Conservation (phyloP, 2,888 invertebrate species). For the Mantis religiosa region DNA sequence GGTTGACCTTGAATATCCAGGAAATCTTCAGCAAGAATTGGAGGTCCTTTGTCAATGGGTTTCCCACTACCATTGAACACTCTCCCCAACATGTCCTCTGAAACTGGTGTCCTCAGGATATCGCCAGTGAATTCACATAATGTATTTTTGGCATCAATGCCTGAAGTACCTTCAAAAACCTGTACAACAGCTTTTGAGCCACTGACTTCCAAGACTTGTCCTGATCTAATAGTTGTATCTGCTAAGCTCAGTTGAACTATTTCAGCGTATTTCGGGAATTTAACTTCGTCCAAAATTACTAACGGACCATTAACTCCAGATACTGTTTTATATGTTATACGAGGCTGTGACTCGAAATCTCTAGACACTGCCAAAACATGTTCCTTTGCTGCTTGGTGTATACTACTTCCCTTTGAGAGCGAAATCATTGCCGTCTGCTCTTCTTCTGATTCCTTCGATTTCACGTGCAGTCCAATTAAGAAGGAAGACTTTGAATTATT, state of each 20-base stretch:
- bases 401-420: conserved; percentile 27
- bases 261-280: conserved; percentile 98
- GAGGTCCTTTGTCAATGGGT: conserved; percentile 99
- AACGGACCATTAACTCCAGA: conserved; percentile 99
- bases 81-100: conserved; percentile 98
- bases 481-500: no score
- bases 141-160: conserved; percentile 99
- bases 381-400: conserved; percentile 64
- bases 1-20: conserved; percentile 98
- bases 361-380: conserved; percentile 86
- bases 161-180: conserved; percentile 99
- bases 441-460: conserved; percentile 34
- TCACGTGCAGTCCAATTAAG: conserved; percentile 48
- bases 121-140: conserved; percentile 99
- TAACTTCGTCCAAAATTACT: conserved; percentile 98
- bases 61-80: conserved; percentile 99
- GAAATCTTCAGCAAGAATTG: conserved; percentile 97
- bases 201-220: conserved; percentile 95
- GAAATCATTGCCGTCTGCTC: conserved; percentile 30
- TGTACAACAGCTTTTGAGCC: conserved; percentile 96
- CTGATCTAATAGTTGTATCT: conserved; percentile 93
- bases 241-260: conserved; percentile 93
- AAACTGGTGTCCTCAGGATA: conserved; percentile 95
- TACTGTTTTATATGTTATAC: conserved; percentile 97
- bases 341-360: conserved; percentile 96